Conservation (phyloP, 2,888 invertebrate genomes). For the Leucophenga montana region DNA sequence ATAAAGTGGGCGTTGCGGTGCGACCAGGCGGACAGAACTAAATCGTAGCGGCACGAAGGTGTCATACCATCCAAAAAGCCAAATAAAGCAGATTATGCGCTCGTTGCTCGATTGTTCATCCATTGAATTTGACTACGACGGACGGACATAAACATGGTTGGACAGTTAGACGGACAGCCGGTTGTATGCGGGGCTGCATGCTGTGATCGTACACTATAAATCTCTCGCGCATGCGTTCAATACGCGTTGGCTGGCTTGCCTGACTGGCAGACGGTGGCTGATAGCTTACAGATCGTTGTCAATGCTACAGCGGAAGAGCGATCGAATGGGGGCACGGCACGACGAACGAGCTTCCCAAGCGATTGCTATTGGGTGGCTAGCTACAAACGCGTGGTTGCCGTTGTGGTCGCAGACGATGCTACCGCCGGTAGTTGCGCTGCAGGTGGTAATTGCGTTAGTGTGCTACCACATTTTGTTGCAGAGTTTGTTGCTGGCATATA, state of each 20-base stretch:
- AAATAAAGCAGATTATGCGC: too few species aligned
- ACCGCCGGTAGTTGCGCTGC: conserved; percentile 35
- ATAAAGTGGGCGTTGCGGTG: conserved; percentile 5
- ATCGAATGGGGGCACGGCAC: conserved; percentile 27
- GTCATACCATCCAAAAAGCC: neutral
- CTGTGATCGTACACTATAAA: neutral
- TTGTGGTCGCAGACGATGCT: conserved; percentile 17
- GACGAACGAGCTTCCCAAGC: conserved; percentile 3
- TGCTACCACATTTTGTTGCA: conserved; percentile 7
- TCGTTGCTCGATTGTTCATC: neutral
- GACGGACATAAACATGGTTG: neutral
- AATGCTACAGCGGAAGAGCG: neutral
- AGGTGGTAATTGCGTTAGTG: conserved; percentile 33
- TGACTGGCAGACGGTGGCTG: conserved; percentile 1
- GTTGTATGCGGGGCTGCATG: neutral
- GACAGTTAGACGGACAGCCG: neutral
- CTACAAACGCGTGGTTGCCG: conserved; percentile 39
- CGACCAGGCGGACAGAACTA: neutral
- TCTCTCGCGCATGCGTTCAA: conserved; percentile 5
- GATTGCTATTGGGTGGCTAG: conserved; percentile 40
- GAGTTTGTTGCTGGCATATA: neutral
- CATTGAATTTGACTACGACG: neutral
- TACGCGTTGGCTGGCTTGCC: neutral
- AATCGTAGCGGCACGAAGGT: neutral
- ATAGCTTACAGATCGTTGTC: neutral